phyloP scores from a whole-genome alignment of 2,113 vertebrate species.

The Pterophyllum scalare region DNA sequence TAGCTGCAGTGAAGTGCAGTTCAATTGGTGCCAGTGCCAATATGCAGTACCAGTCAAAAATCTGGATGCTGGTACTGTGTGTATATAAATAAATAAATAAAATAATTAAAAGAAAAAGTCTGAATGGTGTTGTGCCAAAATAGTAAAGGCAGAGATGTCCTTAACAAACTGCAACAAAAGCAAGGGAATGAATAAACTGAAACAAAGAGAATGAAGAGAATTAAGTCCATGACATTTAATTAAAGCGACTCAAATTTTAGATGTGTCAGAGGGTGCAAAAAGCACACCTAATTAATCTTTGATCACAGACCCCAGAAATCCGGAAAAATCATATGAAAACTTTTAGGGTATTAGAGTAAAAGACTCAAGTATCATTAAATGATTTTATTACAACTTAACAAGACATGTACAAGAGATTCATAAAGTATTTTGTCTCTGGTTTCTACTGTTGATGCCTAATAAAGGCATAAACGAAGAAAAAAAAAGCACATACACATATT shows the following conservation, averaged over 20 bases:
- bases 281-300: not conserved
- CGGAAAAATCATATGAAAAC: not conserved
- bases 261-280: not conserved
- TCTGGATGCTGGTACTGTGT: too few relatives aligned
- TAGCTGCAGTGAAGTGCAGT: conserved; percentile 26
- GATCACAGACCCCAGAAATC: not conserved
- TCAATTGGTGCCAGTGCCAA: not conserved
- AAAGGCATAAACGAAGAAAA: not conserved
- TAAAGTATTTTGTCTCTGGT: not conserved
- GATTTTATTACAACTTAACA: not conserved
- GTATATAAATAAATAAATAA: not conserved
- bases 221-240: not conserved
- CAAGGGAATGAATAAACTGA: not conserved
- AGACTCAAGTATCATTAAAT: not conserved
- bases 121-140: not conserved
- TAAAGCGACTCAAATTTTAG: not conserved
- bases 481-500: not conserved
- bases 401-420: not conserved
- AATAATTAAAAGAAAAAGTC: not conserved
- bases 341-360: not conserved
- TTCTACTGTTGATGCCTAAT: not conserved
- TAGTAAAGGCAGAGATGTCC: not conserved
- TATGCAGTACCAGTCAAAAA: too few relatives aligned
- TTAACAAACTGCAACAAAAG: not conserved
- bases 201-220: not conserved